Conservation (phyloP, 1,140 invertebrate genomes). For the Bradynema listronoti region DNA sequence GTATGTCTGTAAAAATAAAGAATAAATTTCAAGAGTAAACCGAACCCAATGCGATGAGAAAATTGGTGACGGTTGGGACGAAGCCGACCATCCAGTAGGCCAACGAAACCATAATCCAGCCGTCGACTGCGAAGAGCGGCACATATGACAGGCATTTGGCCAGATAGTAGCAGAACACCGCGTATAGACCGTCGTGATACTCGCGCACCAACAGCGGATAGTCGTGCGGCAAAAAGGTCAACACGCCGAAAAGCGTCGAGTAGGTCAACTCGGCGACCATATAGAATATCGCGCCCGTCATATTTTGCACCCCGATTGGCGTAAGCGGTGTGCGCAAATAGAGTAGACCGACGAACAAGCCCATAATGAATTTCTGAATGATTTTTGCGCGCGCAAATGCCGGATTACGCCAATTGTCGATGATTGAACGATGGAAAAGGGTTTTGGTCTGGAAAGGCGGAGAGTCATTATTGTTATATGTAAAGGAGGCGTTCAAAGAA, state of each 20-base stretch:
- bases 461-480: too few relatives aligned
- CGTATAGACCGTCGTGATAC: slow-evolving; percentile 55
- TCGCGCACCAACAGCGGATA: slow-evolving; percentile 52
- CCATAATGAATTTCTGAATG: slow-evolving; percentile 55
- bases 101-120: slow-evolving; percentile 45
- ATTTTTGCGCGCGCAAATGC: slow-evolving; percentile 49
- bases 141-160: slow-evolving; percentile 49
- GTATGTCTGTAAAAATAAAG: too few relatives aligned
- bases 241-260: slow-evolving; percentile 51
- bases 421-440: slow-evolving; percentile 35
- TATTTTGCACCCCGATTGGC: slow-evolving; percentile 56
- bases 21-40: too few relatives aligned
- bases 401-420: slow-evolving; percentile 54
- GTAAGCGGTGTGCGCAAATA: slow-evolving; percentile 53
- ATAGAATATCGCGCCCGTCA: slow-evolving; percentile 60
- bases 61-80: slow-evolving; percentile 31
- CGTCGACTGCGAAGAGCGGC: slow-evolving; percentile 54
- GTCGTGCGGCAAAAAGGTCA: slow-evolving; percentile 52
- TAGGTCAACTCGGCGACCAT: slow-evolving; percentile 52
- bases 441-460: slow-evolving; percentile 24
- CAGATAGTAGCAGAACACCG: slow-evolving; percentile 45
- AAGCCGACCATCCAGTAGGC: slow-evolving; percentile 52
- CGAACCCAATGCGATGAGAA: slow-evolving; percentile 23
- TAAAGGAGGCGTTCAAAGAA: too few relatives aligned
- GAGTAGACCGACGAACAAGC: slow-evolving; percentile 59